Base-by-base conservation (phyloP, 2,888 invertebrate genomes). In the Phragmatobia fuliginosa region DNA sequence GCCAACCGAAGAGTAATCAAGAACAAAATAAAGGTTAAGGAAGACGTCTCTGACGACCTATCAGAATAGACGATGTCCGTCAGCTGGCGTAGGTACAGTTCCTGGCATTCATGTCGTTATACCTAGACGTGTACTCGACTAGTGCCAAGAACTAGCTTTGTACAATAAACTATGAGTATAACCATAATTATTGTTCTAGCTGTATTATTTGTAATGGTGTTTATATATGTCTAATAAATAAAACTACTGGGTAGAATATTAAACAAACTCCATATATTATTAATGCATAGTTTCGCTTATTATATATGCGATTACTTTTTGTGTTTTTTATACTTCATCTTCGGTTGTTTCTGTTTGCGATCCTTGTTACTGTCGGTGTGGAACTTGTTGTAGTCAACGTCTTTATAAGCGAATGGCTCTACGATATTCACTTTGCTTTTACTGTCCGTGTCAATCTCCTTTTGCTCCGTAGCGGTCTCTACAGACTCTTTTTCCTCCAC, bases 11-110 rank as follows among this genome's bases (percentile, higher is more conserved):
- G 90, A 72, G 32, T 76, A 10, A 59, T 80, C 7, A 93, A 91
- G 72, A 94, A 94, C 75, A 92, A 92, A 77, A 90, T 94, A 38
- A 94, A 93, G 83, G 71, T 90, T 28, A 86, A 86, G 60, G 94
- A 94, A 66, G 94, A 94, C 59, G 77, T 92, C 14, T 94, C 94
- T 0, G 93, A 94, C 0, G 93, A 94, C 67, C 70, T 89, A 16
- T 94, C 94, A 0, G 93, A 94, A 68, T 92, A 84, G 59, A 58
- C 8, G 45, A 25, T n/a, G n/a, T n/a, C n/a, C n/a, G n/a, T n/a
- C n/a, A n/a, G n/a, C n/a, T n/a, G 36, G 36, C 36, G 45, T 45
- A 21, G 41, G 3, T 21, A 33, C 16, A 58, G 77, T 76, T 77
- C 59, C 61, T 78, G 76, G 72, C 81, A 80, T 71, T 78, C 49